Percentiles rank a stretch among this genome's conserved stretches.
Evolutionary conservation across 2,113 vertebrate species (phyloP).

Genomic region (Ictalurus punctatus): DNA sequence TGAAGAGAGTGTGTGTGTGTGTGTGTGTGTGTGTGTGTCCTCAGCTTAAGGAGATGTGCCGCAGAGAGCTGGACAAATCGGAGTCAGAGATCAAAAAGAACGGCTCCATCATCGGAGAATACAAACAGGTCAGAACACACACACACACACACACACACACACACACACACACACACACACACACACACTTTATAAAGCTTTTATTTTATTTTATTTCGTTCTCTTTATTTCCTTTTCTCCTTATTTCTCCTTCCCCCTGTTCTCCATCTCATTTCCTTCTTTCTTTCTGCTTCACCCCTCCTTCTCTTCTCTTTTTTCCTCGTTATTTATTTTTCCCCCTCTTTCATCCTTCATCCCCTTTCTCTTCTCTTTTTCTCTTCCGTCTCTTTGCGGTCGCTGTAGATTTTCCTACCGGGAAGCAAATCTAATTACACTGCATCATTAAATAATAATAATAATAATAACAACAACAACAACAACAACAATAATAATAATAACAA

Average conservation of each 20-base stretch:
- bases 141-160: background rate
- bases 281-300: background rate
- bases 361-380: background rate
- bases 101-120: conserved; percentile 96
- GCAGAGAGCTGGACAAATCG: conserved; percentile 93
- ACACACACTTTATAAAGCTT: background rate
- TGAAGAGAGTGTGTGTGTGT: background rate
- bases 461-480: background rate
- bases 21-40: conserved; percentile 43
- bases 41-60: conserved; percentile 98
- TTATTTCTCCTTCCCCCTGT: background rate
- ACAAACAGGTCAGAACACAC: conserved; percentile 85
- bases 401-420: background rate
- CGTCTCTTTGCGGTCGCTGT: background rate
- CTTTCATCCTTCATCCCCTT: background rate
- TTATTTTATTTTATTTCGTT: too few species aligned
- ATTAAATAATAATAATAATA: background rate
- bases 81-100: conserved; percentile 98
- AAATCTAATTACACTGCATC: background rate
- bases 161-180: background rate
- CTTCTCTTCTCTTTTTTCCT: background rate
- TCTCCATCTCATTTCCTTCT: background rate
- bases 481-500: background rate
- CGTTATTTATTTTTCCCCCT: background rate
- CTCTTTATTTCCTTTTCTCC: too few species aligned